Conservation (phyloP, 1,140 invertebrate species). For the Agrypnia vestita region DNA sequence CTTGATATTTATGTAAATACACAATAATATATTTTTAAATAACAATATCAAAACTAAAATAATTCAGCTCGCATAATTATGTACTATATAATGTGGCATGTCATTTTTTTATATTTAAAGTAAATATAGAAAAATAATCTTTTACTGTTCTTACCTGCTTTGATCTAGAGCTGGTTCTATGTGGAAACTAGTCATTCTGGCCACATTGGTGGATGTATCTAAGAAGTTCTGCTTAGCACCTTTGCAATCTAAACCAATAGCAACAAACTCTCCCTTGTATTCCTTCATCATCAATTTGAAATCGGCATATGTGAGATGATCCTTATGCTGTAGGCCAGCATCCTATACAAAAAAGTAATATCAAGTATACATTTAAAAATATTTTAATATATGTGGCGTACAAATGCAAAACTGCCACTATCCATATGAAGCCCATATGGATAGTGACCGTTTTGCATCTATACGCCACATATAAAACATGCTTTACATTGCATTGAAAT, state of each 20-base stretch:
- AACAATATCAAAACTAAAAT: no score
- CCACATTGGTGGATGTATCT: slow-evolving; percentile 95
- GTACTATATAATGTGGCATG: no score
- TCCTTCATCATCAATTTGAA: slow-evolving; percentile 98
- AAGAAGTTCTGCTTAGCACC: slow-evolving; percentile 96
- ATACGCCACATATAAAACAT: no score
- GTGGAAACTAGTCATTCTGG: slow-evolving; percentile 95
- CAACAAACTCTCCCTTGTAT: slow-evolving; percentile 97
- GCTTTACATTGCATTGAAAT: no score
- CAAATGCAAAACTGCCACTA: no score
- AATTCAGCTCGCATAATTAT: no score
- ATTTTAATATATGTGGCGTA: no score
- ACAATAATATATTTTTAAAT: no score
- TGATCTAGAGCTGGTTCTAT: slow-evolving; percentile 86
- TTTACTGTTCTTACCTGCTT: slow-evolving; percentile 63
- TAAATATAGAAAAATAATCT: not conserved
- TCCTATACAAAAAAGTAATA: slow-evolving; percentile 71
- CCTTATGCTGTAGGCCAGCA: slow-evolving; percentile 92
- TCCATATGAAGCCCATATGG: no score
- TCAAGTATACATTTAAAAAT: no score
- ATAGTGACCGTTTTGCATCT: no score
- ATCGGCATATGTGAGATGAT: slow-evolving; percentile 94
- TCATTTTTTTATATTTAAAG: slow-evolving; percentile 10
- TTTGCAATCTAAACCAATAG: slow-evolving; percentile 96
- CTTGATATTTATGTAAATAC: no score